Evolutionary conservation across 2,888 invertebrate species (phyloP).

Genomic region (Drosophila mimica): DNA sequence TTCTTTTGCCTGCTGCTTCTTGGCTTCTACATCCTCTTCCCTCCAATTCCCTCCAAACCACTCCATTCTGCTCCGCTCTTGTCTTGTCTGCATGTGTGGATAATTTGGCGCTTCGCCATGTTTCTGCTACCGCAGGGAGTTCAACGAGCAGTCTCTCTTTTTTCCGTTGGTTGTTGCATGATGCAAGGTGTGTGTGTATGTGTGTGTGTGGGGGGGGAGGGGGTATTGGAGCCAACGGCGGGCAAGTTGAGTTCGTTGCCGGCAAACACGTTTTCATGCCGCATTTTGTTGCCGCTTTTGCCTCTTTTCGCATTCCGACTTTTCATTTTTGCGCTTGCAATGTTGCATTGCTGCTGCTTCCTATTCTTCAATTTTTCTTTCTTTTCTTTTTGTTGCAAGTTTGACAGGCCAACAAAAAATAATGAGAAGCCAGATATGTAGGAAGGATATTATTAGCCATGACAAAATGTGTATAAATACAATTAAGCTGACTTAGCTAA

Average conservation of each 20-base stretch:
- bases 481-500: not conserved
- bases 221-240: conserved; percentile 24
- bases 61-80: conserved; percentile 2
- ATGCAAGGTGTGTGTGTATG: conserved; percentile 42
- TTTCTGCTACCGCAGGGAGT: conserved; percentile 51
- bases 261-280: conserved; percentile 69
- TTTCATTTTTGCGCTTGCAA: conserved; percentile 46
- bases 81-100: conserved; percentile 71
- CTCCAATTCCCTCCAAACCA: not conserved
- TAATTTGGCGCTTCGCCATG: conserved; percentile 83
- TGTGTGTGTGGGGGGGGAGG: not conserved
- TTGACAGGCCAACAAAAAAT: conserved; percentile 34
- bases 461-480: conserved; percentile 12
- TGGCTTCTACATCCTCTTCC: conserved; percentile 14
- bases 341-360: conserved; percentile 11
- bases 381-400: conserved; percentile 19
- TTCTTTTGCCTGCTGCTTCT: conserved; percentile 49
- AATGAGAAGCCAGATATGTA: conserved; percentile 3
- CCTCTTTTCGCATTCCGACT: conserved; percentile 37
- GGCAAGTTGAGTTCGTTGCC: conserved; percentile 57
- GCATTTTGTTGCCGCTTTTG: conserved; percentile 44
- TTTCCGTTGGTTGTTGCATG: conserved; percentile 65
- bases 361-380: not conserved
- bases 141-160: conserved; percentile 28
- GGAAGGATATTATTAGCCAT: conserved; percentile 3